A percentile compares a stretch with the other conserved stretches of the same genome.
phyloP scores from a whole-genome alignment of 2,888 invertebrate genomes.

The Drosophila suboccidentalis region DNA sequence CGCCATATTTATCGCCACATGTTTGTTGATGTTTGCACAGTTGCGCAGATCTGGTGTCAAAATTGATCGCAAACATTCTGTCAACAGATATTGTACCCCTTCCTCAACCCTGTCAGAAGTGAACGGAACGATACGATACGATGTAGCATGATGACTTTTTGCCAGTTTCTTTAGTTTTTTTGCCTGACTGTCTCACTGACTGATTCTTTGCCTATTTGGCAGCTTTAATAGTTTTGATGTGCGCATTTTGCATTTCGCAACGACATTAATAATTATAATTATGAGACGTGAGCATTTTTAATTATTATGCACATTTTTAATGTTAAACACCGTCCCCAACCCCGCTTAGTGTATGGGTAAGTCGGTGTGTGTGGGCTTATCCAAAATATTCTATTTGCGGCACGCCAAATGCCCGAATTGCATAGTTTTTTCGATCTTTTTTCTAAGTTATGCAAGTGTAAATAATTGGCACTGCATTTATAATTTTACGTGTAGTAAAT shows the following conservation, averaged over 20 bases:
- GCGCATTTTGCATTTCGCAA: slow-evolving; percentile 64
- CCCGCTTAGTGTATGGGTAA: slow-evolving; percentile 6
- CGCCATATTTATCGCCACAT: slow-evolving; percentile 18
- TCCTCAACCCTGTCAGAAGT: not conserved
- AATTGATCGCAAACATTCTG: slow-evolving; percentile 45
- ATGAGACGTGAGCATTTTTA: slow-evolving; percentile 70
- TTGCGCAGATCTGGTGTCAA: slow-evolving; percentile 39
- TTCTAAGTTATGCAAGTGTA: slow-evolving; percentile 53
- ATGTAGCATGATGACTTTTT: slow-evolving; percentile 21
- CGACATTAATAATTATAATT: slow-evolving; percentile 59
- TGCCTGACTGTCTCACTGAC: slow-evolving; percentile 16
- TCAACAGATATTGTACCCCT: slow-evolving; percentile 29
- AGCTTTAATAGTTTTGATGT: slow-evolving; percentile 53
- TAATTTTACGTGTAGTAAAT: slow-evolving; percentile 31
- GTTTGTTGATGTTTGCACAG: slow-evolving; percentile 46
- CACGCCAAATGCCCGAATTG: slow-evolving; percentile 30
- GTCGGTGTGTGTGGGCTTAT: slow-evolving; percentile 31
- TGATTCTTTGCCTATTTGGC: slow-evolving; percentile 13
- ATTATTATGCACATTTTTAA: slow-evolving; percentile 52
- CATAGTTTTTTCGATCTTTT: slow-evolving; percentile 21
- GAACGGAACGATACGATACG: slow-evolving; percentile 16
- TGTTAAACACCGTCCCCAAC: slow-evolving; percentile 7
- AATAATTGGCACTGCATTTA: slow-evolving; percentile 44
- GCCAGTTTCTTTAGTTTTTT: slow-evolving; percentile 18
- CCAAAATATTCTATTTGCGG: slow-evolving; percentile 57